Evolutionary conservation across 1,140 invertebrate genomes (phyloP), one percentile per base, ranked within the genome.

Genomic region (Adelges cooleyi): DNA sequence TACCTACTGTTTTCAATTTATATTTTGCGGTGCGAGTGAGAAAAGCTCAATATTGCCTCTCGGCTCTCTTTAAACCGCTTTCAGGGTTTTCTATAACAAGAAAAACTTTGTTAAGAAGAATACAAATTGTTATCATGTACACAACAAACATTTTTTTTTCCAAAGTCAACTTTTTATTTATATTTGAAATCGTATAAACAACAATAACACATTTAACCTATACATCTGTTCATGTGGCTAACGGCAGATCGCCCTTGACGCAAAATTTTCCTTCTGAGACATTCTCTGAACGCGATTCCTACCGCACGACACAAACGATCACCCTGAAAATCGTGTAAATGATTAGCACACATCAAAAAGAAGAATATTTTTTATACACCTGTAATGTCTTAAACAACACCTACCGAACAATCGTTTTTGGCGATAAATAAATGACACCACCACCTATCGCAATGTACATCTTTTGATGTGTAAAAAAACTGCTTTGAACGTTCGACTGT

Each of bases 131-230:
- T n/a, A n/a, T n/a, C n/a, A n/a, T n/a, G n/a, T n/a, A n/a, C n/a
- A n/a, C n/a, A n/a, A n/a, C n/a, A n/a, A n/a, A n/a, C n/a, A n/a
- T n/a, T n/a, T n/a, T n/a, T n/a, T n/a, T n/a, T n/a, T n/a, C n/a
- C n/a, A n/a, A n/a, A n/a, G n/a, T n/a, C n/a, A n/a, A n/a, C n/a
- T n/a, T n/a, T n/a, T n/a, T n/a, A n/a, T n/a, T n/a, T n/a, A n/a
- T n/a, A n/a, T n/a, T n/a, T n/a, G n/a, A n/a, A n/a, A n/a, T n/a
- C n/a, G n/a, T n/a, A n/a, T n/a, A n/a, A n/a, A n/a, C n/a, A n/a
- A n/a, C n/a, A n/a, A n/a, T n/a, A n/a, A n/a, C n/a, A n/a, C 22
- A 38, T 53, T 42, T 44, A 56, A 18, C 53, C 53, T n/a, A 56
- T 25, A 44, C 18, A 56, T 56, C 53, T 38, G 1, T 17, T 54